Conservation (phyloP, 2,113 vertebrate species). For the Microtus montanus region DNA sequence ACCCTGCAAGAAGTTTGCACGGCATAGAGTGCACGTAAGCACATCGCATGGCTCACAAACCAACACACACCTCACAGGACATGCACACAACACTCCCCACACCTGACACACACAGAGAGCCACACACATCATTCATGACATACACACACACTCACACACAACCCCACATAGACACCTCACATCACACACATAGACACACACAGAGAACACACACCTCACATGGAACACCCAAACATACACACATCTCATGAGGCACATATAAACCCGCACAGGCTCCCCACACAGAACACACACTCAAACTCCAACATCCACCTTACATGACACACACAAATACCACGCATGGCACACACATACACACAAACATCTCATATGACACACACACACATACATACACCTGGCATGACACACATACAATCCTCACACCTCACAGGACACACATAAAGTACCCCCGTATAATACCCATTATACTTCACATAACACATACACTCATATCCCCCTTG, state of each 20-base stretch:
- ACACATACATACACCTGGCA: not conserved
- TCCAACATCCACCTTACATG: not conserved
- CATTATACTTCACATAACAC: not conserved
- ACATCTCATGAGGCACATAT: not conserved
- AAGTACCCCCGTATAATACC: too few relatives aligned
- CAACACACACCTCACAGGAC: not conserved
- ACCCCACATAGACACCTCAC: not conserved
- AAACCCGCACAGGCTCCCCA: not conserved
- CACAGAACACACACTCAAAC: not conserved
- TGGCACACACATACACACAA: too few relatives aligned
- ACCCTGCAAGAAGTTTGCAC: accelerated
- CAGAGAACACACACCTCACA: not conserved
- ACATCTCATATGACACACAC: not conserved
- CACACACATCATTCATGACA: not conserved
- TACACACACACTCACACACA: not conserved
- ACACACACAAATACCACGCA: not conserved
- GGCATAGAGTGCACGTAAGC: accelerated
- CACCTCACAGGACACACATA: not conserved
- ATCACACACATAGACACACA: not conserved
- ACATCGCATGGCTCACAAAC: not conserved
- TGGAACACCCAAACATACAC: not conserved
- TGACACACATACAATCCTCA: not conserved
- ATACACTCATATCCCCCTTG: not conserved
- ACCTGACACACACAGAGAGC: not conserved
- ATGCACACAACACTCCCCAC: not conserved